phyloP scores from a whole-genome alignment of 2,113 vertebrate genomes.

The Daboia siamensis region DNA sequence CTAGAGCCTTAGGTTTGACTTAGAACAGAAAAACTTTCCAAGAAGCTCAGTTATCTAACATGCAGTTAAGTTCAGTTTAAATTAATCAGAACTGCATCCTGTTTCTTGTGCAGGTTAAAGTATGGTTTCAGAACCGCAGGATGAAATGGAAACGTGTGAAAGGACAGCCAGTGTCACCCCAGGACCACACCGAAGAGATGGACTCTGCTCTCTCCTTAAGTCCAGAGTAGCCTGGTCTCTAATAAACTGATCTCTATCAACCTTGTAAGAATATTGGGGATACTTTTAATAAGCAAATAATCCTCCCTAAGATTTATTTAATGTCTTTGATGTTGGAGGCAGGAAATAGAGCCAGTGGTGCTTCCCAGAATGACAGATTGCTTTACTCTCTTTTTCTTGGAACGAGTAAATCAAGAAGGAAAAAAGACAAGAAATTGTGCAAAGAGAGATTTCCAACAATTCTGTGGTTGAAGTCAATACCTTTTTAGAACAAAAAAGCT shows the following conservation, averaged over 20 bases:
- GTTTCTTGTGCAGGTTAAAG: conserved; percentile 83
- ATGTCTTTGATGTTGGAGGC: background rate
- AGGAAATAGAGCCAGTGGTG: background rate
- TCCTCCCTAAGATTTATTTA: background rate
- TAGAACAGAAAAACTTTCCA: background rate
- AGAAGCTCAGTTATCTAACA: background rate
- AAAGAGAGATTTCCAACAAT: background rate
- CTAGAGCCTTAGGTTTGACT: background rate
- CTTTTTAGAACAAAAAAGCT: background rate
- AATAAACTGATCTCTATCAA: background rate
- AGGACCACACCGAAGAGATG: conserved; percentile 80
- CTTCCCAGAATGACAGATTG: background rate
- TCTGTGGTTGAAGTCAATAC: background rate
- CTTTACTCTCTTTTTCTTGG: background rate
- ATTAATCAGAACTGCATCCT: background rate
- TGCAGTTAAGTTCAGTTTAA: background rate
- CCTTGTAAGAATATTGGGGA: background rate
- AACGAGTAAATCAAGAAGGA: background rate
- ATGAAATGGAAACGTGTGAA: conserved; percentile 99
- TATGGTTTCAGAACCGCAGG: conserved; percentile 98
- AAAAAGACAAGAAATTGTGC: background rate
- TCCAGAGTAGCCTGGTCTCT: conserved; percentile 74
- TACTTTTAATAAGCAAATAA: background rate
- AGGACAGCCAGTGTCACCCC: conserved; percentile 83
- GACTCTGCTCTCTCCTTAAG: conserved; percentile 89